Conservation (phyloP, 1,140 invertebrate species). For the Cyclargus thomasi region DNA sequence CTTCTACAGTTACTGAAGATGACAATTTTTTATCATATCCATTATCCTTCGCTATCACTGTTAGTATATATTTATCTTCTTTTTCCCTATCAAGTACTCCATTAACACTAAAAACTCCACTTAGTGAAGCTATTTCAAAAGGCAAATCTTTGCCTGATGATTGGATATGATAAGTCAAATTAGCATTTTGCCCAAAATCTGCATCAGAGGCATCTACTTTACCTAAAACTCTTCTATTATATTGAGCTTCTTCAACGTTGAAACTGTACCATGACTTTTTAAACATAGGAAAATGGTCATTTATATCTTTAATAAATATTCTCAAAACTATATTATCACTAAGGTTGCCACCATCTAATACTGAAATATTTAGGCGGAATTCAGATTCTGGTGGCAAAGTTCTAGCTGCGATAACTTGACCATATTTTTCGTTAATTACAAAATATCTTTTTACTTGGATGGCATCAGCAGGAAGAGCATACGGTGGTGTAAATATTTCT, state of each 20-base stretch:
- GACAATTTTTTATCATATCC: constrained; percentile 77
- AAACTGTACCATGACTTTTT: constrained; percentile 88
- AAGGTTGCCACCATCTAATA: constrained; percentile 84
- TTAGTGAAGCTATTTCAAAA: constrained; percentile 84
- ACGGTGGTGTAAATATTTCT: constrained; percentile 78
- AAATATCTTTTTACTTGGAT: constrained; percentile 79
- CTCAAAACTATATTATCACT: constrained; percentile 82
- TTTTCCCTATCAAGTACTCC: constrained; percentile 88
- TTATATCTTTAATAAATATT: constrained; percentile 84
- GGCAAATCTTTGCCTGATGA: constrained; percentile 78
- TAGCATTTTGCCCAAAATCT: constrained; percentile 85
- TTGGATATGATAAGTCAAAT: constrained; percentile 83
- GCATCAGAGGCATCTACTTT: constrained; percentile 84
- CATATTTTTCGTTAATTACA: constrained; percentile 82
- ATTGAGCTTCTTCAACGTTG: constrained; percentile 86
- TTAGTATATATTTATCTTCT: constrained; percentile 82
- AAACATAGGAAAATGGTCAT: constrained; percentile 90
- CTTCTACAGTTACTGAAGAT: constrained; percentile 84
- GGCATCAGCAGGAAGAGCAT: constrained; percentile 55
- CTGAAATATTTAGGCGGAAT: constrained; percentile 85
- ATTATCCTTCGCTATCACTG: constrained; percentile 85
- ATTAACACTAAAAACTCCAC: constrained; percentile 84
- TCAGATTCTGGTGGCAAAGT: constrained; percentile 84
- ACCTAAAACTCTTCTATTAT: constrained; percentile 82
- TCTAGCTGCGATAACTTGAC: constrained; percentile 85